phyloP scores from a whole-genome alignment of 2,888 invertebrate species.

The Netelia inedita region DNA sequence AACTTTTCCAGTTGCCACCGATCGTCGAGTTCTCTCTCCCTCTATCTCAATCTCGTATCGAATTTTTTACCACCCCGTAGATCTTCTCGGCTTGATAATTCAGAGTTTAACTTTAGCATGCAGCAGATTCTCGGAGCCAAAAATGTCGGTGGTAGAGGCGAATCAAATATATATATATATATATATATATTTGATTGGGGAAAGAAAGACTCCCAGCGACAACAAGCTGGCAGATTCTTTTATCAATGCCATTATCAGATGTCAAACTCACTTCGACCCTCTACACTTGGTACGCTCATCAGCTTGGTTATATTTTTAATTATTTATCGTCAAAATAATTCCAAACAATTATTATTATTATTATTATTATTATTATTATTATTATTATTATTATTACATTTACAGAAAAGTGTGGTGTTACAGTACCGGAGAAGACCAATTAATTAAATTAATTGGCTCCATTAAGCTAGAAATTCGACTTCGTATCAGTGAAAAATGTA shows the following conservation, averaged over 20 bases:
- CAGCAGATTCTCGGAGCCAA: constrained; percentile 31
- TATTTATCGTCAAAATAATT: not conserved
- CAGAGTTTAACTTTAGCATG: constrained; percentile 54
- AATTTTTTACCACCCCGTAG: constrained; percentile 41
- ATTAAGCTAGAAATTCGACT: too few species aligned
- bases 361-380: too few species aligned
- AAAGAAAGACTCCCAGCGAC: not conserved
- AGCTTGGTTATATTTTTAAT: not conserved
- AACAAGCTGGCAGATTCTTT: not conserved
- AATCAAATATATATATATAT: constrained; percentile 16
- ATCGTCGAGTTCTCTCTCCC: constrained; percentile 37
- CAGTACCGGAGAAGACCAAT: too few species aligned
- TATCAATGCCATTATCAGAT: constrained; percentile 12
- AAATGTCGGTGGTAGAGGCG: constrained; percentile 4
- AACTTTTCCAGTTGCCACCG: constrained; percentile 66
- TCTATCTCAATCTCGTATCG: constrained; percentile 45
- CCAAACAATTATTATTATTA: too few species aligned
- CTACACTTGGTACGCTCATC: not conserved
- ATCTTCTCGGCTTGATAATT: constrained; percentile 55
- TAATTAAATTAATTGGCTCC: too few species aligned
- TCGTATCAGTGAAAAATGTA: too few species aligned
- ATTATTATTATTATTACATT: too few species aligned
- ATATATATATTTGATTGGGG: constrained; percentile 20
- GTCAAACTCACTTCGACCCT: too few species aligned
- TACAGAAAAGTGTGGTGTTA: too few species aligned